Evolutionary conservation across 2,888 invertebrate species (phyloP).

Genomic region (Leucophora obtusa): DNA sequence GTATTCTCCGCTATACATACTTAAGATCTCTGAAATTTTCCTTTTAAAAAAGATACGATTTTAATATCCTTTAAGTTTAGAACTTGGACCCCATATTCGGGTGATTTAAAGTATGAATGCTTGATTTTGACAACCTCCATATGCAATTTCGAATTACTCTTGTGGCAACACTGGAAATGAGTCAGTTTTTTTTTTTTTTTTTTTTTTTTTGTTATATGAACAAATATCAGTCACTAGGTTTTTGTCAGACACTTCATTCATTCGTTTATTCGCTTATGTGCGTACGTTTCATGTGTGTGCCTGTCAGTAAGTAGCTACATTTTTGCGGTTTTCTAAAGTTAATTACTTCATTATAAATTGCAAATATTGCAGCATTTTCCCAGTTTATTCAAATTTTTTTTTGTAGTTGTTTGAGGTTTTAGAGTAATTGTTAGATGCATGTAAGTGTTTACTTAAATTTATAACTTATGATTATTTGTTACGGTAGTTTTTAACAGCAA

Average conservation of each 20-base stretch:
- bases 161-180: too few species aligned
- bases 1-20: too few species aligned
- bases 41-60: too few species aligned
- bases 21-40: too few species aligned
- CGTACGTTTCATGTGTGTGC: not conserved
- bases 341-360: constrained; percentile 58
- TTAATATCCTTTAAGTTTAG: too few species aligned
- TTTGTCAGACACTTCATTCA: constrained; percentile 5
- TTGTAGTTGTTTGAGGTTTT: not conserved
- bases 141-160: too few species aligned
- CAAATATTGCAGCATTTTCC: constrained; percentile 55
- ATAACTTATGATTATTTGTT: not conserved
- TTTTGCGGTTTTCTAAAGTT: constrained; percentile 50
- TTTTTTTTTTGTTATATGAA: not conserved
- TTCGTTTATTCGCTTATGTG: not conserved
- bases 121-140: too few species aligned
- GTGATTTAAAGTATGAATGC: too few species aligned
- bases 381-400: constrained; percentile 10
- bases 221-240: constrained; percentile 24
- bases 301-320: constrained; percentile 24
- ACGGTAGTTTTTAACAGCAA: too few species aligned
- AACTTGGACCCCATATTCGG: too few species aligned
- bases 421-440: not conserved
- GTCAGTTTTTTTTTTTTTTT: constrained; percentile 3
- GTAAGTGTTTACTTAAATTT: not conserved